Base-by-base conservation (phyloP, 1,140 invertebrate genomes). In the Drosophila bocki region DNA sequence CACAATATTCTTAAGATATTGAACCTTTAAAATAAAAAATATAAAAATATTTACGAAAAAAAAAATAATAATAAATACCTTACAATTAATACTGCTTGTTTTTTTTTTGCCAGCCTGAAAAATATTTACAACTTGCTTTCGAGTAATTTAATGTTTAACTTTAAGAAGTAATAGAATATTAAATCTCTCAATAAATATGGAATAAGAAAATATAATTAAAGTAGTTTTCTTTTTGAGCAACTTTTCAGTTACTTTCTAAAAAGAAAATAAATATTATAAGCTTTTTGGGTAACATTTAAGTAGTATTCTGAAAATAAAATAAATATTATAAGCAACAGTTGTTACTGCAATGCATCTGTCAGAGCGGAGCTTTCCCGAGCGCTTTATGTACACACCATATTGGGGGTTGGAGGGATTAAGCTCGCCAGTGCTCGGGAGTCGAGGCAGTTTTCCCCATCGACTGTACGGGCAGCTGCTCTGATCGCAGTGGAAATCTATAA, bases 291-390 rank as follows among this genome's bases (percentile, higher is more conserved):
- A 29, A 29, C 6, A 6, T 29, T 29, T 29, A 29, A 29, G 26
- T 29, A 29, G 5, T 29, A 8, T 47, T 32, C 26, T 3, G 8
- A 33, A 11, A 17, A 3, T 13, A 56, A 56, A 15, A 44, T 19
- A 50, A 68, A 56, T 50, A 50, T 17, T 44, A 42, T 42, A 65
- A 64, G 60, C 74, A 76, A 76, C 69, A 75, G 74, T 75, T 75
- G 74, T 64, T 65, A 50, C 59, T 76, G 37, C 37, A 37, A 62
- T 47, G 37, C 59, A 57, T 32, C 71, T 76, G 71, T 65, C 70
- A 74, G 62, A 65, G 12, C 9, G 1, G 45, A 86, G 82, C 82
- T 86, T 86, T 86, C 19, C 62, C 33, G n/a, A 53, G 26, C 50
- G 37, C 72, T 75, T 75, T 75, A 44, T 65, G 65, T 74, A 45